A percentile compares a stretch with the other conserved stretches of the same genome.
phyloP scores from a whole-genome alignment of 2,888 invertebrate genomes.

The Leptopilina syphax region DNA sequence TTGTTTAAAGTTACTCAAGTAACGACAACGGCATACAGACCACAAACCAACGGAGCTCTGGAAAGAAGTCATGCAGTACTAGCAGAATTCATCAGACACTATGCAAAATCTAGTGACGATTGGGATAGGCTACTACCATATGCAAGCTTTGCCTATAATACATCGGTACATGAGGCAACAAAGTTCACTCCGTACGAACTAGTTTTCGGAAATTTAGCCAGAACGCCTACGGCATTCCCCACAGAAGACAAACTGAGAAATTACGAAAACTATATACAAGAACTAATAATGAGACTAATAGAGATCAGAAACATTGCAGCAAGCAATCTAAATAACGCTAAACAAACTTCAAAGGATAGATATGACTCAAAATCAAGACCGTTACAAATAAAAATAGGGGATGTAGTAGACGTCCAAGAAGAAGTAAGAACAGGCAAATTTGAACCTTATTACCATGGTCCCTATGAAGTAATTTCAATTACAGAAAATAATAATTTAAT shows the following conservation, averaged over 20 bases:
- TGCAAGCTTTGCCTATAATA: conserved; percentile 48
- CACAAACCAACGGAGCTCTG: conserved; percentile 50
- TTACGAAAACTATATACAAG: background rate
- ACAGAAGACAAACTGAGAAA: background rate
- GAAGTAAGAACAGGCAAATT: background rate
- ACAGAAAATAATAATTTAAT: background rate
- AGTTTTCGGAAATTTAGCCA: conserved; percentile 43
- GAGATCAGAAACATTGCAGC: background rate
- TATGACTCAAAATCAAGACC: background rate
- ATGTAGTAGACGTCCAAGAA: background rate
- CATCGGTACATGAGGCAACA: conserved; percentile 43
- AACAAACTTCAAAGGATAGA: background rate
- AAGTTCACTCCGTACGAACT: conserved; percentile 45
- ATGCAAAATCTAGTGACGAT: conserved; percentile 36
- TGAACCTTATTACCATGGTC: background rate
- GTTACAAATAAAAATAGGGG: background rate
- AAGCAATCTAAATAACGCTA: background rate
- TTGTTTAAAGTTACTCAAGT: conserved; percentile 46
- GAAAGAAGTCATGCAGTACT: conserved; percentile 52
- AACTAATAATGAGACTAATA: background rate
- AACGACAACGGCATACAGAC: conserved; percentile 45
- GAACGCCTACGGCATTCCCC: background rate
- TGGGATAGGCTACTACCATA: conserved; percentile 50
- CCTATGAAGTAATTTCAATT: background rate
- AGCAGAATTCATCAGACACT: conserved; percentile 51